phyloP scores from a whole-genome alignment of 2,888 invertebrate genomes.

The Ceramica pisi region DNA sequence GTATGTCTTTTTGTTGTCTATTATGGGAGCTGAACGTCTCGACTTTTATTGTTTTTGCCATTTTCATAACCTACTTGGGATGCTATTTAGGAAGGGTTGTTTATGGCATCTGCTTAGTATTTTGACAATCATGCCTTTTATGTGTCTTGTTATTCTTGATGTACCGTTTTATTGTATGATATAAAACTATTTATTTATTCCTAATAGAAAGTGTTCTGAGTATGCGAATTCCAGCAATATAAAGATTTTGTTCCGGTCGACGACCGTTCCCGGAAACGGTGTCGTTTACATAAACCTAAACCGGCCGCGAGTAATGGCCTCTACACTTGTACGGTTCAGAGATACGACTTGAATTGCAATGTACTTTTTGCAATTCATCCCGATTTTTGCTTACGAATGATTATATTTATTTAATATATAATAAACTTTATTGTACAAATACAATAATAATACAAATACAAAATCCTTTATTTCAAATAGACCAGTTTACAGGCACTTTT shows the following conservation, averaged over 20 bases:
- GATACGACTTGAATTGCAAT: slow-evolving; percentile 57
- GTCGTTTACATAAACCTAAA: slow-evolving; percentile 78
- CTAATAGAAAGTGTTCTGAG: slow-evolving; percentile 48
- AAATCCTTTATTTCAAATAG: too few species aligned
- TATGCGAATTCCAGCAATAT: slow-evolving; percentile 60
- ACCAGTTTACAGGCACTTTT: too few species aligned
- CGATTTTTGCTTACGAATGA: slow-evolving; percentile 44
- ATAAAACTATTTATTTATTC: slow-evolving; percentile 50
- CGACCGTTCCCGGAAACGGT: slow-evolving; percentile 73
- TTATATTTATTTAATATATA: too few species aligned
- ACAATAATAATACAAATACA: too few species aligned
- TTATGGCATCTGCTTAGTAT: slow-evolving; percentile 65
- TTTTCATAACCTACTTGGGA: slow-evolving; percentile 76
- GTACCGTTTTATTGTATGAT: slow-evolving; percentile 60
- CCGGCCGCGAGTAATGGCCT: slow-evolving; percentile 74
- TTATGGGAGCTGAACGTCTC: slow-evolving; percentile 78
- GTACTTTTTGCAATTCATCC: slow-evolving; percentile 62
- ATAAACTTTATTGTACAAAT: too few species aligned
- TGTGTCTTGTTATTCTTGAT: slow-evolving; percentile 38
- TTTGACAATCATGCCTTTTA: slow-evolving; percentile 58
- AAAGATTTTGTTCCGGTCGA: slow-evolving; percentile 75
- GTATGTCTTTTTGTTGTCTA: slow-evolving; percentile 85
- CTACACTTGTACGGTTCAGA: slow-evolving; percentile 60
- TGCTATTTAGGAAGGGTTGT: slow-evolving; percentile 70
- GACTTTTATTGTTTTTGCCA: slow-evolving; percentile 79